Conservation (phyloP, 2,113 vertebrate genomes). For the Neopipo cinnamomea region DNA sequence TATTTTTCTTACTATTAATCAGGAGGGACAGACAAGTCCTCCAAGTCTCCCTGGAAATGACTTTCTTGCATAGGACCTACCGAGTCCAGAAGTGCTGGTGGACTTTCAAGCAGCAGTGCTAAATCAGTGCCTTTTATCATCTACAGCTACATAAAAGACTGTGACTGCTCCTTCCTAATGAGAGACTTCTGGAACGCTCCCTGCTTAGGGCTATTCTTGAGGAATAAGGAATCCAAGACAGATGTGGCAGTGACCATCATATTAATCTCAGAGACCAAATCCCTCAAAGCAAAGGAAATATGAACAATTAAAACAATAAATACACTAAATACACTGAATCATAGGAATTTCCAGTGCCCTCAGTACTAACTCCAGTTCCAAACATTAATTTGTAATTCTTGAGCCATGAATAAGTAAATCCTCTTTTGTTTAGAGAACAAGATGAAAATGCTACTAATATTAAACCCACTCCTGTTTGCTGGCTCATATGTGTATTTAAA, state of each 20-base stretch:
- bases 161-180: neutral
- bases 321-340: slow-evolving; percentile 24
- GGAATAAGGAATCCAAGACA: slow-evolving; percentile 45
- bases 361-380: neutral
- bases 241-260: slow-evolving; percentile 40
- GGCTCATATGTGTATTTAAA: neutral
- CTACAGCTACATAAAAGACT: neutral
- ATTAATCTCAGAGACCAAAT: slow-evolving; percentile 36
- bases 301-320: slow-evolving; percentile 58
- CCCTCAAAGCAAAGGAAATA: slow-evolving; percentile 53
- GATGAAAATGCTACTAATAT: slow-evolving; percentile 12
- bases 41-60: neutral
- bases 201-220: slow-evolving; percentile 37
- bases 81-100: neutral
- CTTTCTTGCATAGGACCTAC: neutral
- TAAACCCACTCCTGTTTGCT: slow-evolving; percentile 3
- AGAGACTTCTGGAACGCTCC: slow-evolving; percentile 23
- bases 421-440: neutral
- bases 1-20: neutral
- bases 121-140: neutral
- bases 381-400: neutral
- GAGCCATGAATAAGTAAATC: slow-evolving; percentile 1
- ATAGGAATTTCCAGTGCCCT: neutral
- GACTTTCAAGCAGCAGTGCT: neutral
- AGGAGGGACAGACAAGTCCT: neutral